These are phyloP conservation scores for Bradypodion ventrale DNA, from an alignment of 2,797 vertebrate species.

Conservation along the genomic window DNA sequence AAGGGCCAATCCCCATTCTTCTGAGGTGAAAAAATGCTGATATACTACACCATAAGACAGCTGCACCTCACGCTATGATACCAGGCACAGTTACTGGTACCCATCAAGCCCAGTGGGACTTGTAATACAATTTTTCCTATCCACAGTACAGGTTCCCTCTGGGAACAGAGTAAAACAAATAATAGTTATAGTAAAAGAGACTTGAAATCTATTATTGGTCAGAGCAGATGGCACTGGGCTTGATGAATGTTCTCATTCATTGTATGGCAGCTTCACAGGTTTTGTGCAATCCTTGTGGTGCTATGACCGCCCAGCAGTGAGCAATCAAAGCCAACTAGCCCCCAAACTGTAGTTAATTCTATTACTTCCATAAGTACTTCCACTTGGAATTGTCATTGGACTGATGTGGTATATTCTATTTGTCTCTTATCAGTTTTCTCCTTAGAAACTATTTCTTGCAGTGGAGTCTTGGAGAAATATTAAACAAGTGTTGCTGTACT, in stretches of 20 bases:
- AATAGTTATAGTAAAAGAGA: background rate
- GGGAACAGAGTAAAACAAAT: no score
- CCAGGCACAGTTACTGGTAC: background rate
- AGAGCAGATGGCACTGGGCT: no score
- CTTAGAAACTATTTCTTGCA: constrained; percentile 50
- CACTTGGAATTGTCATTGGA: constrained; percentile 5
- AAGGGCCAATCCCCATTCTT: background rate
- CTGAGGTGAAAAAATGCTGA: no score
- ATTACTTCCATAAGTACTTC: rapidly evolving
- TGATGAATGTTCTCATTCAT: background rate
- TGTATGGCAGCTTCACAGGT: background rate
- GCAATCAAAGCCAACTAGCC: background rate
- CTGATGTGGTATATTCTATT: constrained; percentile 52
- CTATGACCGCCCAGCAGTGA: background rate
- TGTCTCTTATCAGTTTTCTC: constrained; percentile 53
- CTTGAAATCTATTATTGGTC: no score
- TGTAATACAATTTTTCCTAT: no score
- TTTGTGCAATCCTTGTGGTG: background rate
- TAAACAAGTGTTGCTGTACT: constrained; percentile 55
- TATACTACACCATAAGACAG: no score
- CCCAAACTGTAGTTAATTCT: background rate
- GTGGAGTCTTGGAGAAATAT: constrained; percentile 40
- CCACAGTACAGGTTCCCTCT: no score
- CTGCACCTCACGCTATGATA: background rate
- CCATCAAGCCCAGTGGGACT: no score